A percentile compares a stretch with the other conserved stretches of the same genome.
Conservation (phyloP, 35 echinoderm and acorn worm genomes). For the Ophioderma brevispina region DNA sequence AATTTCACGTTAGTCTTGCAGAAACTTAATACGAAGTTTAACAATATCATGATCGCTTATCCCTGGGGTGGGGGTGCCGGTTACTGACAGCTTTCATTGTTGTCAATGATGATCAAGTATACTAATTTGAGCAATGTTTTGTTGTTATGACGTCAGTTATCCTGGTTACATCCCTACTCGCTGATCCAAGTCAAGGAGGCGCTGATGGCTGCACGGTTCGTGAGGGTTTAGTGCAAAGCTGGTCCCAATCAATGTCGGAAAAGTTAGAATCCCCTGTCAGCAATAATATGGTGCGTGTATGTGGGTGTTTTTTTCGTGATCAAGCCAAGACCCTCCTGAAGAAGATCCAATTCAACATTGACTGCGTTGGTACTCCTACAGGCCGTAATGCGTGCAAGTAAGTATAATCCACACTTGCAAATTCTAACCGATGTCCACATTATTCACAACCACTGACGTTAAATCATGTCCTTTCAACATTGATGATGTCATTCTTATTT, state of each 20-base stretch:
- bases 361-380: background rate
- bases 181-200: too few relatives aligned
- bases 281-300: slow-evolving; percentile 26
- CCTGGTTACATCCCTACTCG: too few relatives aligned
- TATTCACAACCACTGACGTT: background rate
- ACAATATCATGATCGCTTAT: too few relatives aligned
- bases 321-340: background rate
- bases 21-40: too few relatives aligned
- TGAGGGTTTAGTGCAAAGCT: too few relatives aligned
- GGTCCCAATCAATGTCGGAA: slow-evolving; percentile 57
- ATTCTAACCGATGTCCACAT: slow-evolving; percentile 9
- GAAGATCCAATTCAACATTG: background rate
- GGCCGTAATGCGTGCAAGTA: slow-evolving; percentile 52
- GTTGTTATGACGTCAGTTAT: too few relatives aligned
- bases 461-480: background rate
- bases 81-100: too few relatives aligned
- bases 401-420: slow-evolving; percentile 23
- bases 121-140: too few relatives aligned
- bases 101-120: too few relatives aligned
- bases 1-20: too few relatives aligned
- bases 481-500: background rate
- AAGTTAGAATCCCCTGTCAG: slow-evolving; percentile 48
- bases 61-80: too few relatives aligned
- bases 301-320: background rate
- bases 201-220: too few relatives aligned